These are phyloP conservation scores for Drosophila sp. DNA, from an alignment of 1,140 invertebrate species.

Conservation along the genomic window DNA sequence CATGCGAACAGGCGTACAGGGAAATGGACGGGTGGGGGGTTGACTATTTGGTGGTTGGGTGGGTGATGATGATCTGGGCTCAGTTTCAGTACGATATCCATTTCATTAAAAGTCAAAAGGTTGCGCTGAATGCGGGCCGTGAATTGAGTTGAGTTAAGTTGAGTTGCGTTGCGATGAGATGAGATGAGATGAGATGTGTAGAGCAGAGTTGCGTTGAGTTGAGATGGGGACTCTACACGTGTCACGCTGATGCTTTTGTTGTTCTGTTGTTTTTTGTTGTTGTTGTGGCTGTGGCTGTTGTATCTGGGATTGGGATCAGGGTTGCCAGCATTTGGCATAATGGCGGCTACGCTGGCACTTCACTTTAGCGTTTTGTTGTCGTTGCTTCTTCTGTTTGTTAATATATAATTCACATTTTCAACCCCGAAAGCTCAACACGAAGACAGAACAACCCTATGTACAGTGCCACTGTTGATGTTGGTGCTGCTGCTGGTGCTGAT, in stretches of 20 bases:
- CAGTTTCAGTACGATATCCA: constrained; percentile 63
- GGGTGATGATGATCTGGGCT: constrained; percentile 14
- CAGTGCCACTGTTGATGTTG: constrained; percentile 24
- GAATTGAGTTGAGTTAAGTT: neutral
- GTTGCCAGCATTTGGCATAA: constrained; percentile 64
- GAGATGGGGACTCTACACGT: constrained; percentile 56
- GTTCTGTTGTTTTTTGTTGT: constrained; percentile 32
- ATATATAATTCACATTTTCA: constrained; percentile 66
- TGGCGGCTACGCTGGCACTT: constrained; percentile 65
- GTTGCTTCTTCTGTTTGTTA: constrained; percentile 64
- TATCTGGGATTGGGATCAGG: constrained; percentile 28
- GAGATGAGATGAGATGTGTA: too few relatives aligned
- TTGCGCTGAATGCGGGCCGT: constrained; percentile 39
- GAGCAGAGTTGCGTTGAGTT: neutral
- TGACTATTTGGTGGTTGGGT: neutral
- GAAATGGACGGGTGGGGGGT: too few relatives aligned
- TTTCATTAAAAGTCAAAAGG: constrained; percentile 82
- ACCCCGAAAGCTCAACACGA: constrained; percentile 65
- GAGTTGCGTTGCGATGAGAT: neutral
- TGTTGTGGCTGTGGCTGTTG: constrained; percentile 11
- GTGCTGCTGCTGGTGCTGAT: constrained; percentile 36
- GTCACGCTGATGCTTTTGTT: constrained; percentile 63
- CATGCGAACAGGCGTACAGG: too few relatives aligned
- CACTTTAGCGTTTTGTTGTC: constrained; percentile 53
- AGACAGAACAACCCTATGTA: constrained; percentile 54